A percentile compares a stretch with the other conserved stretches of the same genome.
Evolutionary conservation across 2,797 vertebrate species (phyloP).

Genomic region (Phoebastria nigripes): DNA sequence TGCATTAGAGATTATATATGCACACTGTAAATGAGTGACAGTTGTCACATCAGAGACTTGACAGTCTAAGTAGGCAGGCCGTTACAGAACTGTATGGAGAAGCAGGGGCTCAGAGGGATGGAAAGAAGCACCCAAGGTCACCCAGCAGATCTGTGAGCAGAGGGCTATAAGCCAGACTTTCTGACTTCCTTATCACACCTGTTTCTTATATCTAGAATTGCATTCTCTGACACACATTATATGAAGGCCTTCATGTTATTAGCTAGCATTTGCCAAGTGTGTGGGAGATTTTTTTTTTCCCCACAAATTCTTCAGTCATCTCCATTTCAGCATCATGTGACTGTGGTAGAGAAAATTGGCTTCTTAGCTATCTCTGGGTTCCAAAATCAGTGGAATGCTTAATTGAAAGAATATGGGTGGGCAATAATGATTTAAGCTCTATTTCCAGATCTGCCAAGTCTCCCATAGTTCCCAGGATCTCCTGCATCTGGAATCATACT

Average conservation of each 20-base stretch:
- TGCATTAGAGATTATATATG: not conserved
- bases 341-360: not conserved
- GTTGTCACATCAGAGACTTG: not conserved
- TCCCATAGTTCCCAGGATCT: not conserved
- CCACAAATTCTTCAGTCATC: not conserved
- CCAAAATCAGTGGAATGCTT: slow-evolving; percentile 1
- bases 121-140: slow-evolving; percentile 5
- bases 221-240: not conserved
- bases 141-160: not conserved
- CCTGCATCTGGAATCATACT: not conserved
- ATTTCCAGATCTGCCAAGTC: not conserved
- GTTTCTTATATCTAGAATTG: not conserved
- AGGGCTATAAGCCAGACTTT: not conserved
- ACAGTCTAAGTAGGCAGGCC: not conserved
- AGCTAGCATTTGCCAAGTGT: not conserved
- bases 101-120: not conserved
- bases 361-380: not conserved
- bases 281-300: not conserved
- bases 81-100: not conserved
- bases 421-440: not conserved
- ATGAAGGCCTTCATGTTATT: not conserved
- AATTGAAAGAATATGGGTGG: slow-evolving; percentile 6
- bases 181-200: not conserved
- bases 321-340: not conserved
- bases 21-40: not conserved